Conservation (phyloP, 2,113 vertebrate genomes). For the Heterocephalus glaber region DNA sequence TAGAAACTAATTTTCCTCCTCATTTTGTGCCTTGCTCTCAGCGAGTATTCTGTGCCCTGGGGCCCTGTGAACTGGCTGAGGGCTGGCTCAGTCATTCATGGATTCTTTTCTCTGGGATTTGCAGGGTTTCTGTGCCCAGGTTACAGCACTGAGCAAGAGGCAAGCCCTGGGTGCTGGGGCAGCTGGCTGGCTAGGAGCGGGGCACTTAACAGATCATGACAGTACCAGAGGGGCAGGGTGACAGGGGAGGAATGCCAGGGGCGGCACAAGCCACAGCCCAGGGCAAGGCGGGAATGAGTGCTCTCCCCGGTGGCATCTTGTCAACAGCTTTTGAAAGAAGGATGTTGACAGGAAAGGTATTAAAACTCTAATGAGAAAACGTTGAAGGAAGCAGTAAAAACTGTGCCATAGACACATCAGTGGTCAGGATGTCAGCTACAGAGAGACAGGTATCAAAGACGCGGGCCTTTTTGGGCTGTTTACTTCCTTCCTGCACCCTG, state of each 20-base stretch:
- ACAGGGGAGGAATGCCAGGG: not conserved
- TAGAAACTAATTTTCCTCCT: not conserved
- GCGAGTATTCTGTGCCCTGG: not conserved
- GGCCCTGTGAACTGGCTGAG: not conserved
- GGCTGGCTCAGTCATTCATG: not conserved
- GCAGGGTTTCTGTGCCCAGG: not conserved
- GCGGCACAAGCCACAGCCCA: not conserved
- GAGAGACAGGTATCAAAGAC: not conserved
- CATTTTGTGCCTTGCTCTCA: not conserved
- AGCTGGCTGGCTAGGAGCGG: not conserved
- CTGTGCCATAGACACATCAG: not conserved
- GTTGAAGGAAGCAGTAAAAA: not conserved
- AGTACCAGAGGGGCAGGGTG: not conserved
- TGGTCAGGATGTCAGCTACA: not conserved
- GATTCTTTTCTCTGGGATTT: not conserved
- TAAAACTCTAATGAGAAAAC: not conserved
- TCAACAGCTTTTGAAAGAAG: slow-evolving; percentile 28
- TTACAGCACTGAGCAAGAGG: not conserved
- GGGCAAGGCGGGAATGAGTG: not conserved
- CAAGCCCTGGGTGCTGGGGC: not conserved
- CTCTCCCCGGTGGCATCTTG: not conserved
- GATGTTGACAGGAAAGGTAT: slow-evolving; percentile 10
- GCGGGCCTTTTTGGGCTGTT: not conserved
- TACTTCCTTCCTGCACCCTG: not conserved
- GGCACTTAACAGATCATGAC: not conserved